These are phyloP conservation scores for Cerastis rubricosa DNA, from an alignment of 2,888 invertebrate species.

Conservation along the genomic window DNA sequence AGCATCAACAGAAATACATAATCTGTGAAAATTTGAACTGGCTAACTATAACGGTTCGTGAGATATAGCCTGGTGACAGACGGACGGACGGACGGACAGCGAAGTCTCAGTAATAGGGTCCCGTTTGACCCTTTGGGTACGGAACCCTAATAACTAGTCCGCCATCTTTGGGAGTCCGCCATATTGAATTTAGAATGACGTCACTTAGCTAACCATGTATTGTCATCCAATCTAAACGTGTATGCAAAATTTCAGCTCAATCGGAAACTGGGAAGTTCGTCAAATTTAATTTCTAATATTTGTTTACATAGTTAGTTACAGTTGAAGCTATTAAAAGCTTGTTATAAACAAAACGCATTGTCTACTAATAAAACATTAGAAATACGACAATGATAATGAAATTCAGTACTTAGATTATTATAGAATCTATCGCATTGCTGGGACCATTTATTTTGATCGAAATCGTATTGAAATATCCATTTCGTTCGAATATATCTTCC, in stretches of 20 bases:
- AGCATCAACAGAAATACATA: too few relatives aligned
- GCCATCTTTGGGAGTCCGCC: background rate
- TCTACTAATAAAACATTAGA: background rate
- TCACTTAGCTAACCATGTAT: background rate
- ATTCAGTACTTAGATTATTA: background rate
- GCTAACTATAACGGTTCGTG: too few relatives aligned
- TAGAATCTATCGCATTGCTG: conserved; percentile 13
- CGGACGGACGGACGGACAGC: too few relatives aligned
- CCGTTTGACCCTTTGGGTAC: too few relatives aligned
- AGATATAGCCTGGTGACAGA: too few relatives aligned
- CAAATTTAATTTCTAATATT: background rate
- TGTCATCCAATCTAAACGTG: background rate
- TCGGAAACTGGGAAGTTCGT: background rate
- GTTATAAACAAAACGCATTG: background rate
- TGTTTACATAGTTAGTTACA: background rate
- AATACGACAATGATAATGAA: background rate
- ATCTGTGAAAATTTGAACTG: too few relatives aligned
- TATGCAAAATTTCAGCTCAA: background rate
- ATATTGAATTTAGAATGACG: background rate
- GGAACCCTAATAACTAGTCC: too few relatives aligned
- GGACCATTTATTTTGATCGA: conserved; percentile 3
- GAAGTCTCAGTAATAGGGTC: too few relatives aligned
- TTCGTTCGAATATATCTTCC: conserved; percentile 3
- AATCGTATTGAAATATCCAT: background rate
- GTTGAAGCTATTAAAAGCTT: background rate